phyloP scores from a whole-genome alignment of 1,140 invertebrate genomes.

The Bradysia coprophila region DNA sequence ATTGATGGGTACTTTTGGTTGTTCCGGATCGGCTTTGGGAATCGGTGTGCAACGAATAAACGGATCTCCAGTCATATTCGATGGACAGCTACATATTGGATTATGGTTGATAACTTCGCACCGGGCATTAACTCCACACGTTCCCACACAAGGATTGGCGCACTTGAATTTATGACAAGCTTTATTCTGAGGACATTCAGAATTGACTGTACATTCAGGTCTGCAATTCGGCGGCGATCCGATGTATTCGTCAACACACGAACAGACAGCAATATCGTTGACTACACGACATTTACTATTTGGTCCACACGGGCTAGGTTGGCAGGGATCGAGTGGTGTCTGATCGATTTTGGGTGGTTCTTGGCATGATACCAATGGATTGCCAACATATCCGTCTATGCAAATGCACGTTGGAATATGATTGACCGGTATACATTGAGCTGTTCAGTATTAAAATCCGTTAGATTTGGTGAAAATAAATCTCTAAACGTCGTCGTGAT shows the following conservation, averaged over 20 bases:
- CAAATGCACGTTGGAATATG: conserved; percentile 45
- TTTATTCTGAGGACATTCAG: conserved; percentile 9
- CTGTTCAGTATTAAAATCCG: too few species aligned
- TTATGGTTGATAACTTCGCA: conserved; percentile 72
- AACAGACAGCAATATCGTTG: conserved; percentile 55
- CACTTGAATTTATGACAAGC: neutral
- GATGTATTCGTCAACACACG: conserved; percentile 54
- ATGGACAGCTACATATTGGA: conserved; percentile 40
- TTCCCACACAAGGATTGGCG: conserved; percentile 26
- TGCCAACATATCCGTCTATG: conserved; percentile 38
- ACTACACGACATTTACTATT: conserved; percentile 56
- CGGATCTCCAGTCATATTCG: conserved; percentile 43
- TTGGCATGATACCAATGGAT: conserved; percentile 34
- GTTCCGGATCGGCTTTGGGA: conserved; percentile 11
- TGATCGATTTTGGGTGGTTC: conserved; percentile 32
- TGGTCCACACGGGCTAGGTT: conserved; percentile 51
- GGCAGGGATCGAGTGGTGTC: conserved; percentile 37
- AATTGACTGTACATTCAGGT: conserved; percentile 66
- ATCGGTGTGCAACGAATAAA: conserved; percentile 28
- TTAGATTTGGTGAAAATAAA: too few species aligned
- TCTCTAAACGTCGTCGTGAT: too few species aligned
- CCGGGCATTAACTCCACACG: conserved; percentile 61
- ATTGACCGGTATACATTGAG: conserved; percentile 37
- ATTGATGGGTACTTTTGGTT: conserved; percentile 39
- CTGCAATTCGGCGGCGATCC: conserved; percentile 57